Evolutionary conservation across 2,797 vertebrate species (phyloP).

Genomic region (Sphenopsis melanotis): DNA sequence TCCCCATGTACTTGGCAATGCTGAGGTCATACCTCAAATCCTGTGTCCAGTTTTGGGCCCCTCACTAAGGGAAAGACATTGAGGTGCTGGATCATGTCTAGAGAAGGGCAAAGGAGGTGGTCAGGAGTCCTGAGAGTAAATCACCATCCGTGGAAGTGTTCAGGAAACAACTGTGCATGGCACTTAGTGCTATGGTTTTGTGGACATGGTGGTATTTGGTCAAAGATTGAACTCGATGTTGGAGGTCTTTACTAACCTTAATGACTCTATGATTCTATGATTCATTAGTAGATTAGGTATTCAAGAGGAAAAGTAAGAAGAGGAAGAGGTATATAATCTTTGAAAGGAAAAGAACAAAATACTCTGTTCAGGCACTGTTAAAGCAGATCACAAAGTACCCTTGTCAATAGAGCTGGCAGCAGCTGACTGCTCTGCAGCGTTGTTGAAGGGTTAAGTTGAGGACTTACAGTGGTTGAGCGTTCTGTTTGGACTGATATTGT

Average conservation of each 20-base stretch:
- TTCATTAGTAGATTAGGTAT: background rate
- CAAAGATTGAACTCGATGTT: background rate
- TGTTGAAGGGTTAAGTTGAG: background rate
- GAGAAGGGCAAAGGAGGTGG: background rate
- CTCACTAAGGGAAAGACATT: background rate
- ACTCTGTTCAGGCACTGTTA: background rate
- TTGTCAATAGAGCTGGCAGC: background rate
- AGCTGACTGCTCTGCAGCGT: background rate
- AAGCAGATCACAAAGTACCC: background rate
- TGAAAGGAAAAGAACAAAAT: background rate
- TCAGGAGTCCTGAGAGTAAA: background rate
- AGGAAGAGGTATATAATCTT: background rate
- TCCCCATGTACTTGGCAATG: background rate
- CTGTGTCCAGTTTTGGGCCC: background rate
- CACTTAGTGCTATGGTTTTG: background rate
- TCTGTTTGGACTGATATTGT: background rate
- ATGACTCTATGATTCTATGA: background rate
- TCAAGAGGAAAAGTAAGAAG: background rate
- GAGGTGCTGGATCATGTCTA: background rate
- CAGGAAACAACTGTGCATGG: background rate
- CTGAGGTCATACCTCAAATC: background rate
- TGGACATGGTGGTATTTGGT: too few species aligned
- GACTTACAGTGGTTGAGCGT: accelerated
- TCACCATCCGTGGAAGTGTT: background rate
- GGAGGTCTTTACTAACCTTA: background rate